Base-by-base conservation (phyloP, 1,140 invertebrate genomes). In the Drosophila baimaii region DNA sequence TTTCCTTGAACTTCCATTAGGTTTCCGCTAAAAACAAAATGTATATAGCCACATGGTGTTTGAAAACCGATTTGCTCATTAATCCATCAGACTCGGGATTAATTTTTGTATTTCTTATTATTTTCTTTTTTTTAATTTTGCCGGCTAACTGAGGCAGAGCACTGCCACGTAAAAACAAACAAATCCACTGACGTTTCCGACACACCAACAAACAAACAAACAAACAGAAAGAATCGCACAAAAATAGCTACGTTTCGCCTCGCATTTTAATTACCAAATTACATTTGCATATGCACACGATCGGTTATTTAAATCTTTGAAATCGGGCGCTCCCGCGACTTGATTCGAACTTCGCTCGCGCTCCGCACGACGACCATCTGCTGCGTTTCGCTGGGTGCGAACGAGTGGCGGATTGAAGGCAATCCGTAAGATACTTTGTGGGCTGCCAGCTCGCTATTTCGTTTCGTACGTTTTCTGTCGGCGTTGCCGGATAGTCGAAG, bases 181-280 rank as follows among this genome's bases (percentile, higher is more conserved):
- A 59, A 64, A 31, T 52, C 17, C 61, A 59, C 39, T 44, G 19
- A 65, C 27, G 19, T 19, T 21, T 61, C 37, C 19, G 19, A 62
- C 19, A 12, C 35, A n/a, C 51, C 19, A 54, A 54, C 51, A 54
- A 54, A 33, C 29, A 52, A 52, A 17, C 44, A 27, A 47, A 25
- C 46, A 47, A 47, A 52, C 25, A 31, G 21, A 54, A 13, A 5
- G 7, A 56, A 37, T 62, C 46, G 27, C 61, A 64, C 44, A 31
- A 12, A 65, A 49, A 37, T 39, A 65, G 43, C 19, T 43, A 23
- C 35, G 62, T 27, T 57, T 35, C 25, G 54, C 21, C 35, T 56
- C 43, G 65, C 27, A 35, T 47, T 51, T 33, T 13, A 39, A 66
- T 66, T 66, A 68, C 65, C 62, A 69, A 41, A 66, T 66, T 66